These are phyloP conservation scores for Pelvicachromis taeniatus DNA, from an alignment of 2,113 vertebrate genomes.

Conservation along the genomic window DNA sequence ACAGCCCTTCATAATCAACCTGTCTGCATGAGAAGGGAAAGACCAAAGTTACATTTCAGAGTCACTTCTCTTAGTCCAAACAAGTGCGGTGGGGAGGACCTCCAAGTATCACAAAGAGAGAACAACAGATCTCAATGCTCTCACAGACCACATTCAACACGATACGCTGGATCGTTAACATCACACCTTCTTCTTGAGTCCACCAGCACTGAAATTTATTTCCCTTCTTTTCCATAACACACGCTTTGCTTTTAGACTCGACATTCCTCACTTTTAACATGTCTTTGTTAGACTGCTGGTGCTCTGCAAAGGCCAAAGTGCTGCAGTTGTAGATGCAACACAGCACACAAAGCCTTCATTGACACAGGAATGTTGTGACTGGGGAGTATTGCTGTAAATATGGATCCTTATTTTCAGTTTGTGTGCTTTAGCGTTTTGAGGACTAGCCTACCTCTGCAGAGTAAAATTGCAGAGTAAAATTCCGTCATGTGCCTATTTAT, in stretches of 20 bases:
- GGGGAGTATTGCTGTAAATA: constrained; percentile 61
- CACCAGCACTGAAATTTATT: constrained; percentile 24
- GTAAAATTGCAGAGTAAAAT: background rate
- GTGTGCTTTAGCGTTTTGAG: constrained; percentile 54
- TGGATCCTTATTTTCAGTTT: background rate
- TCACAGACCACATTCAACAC: constrained; percentile 17
- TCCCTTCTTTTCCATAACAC: background rate
- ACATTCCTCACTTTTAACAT: constrained; percentile 28
- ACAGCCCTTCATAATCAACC: constrained; percentile 14
- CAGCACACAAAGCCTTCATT: background rate
- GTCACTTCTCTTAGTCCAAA: background rate
- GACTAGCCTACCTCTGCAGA: constrained; percentile 50
- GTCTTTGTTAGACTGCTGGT: background rate
- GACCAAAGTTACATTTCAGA: constrained; percentile 5
- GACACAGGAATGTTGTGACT: constrained; percentile 38
- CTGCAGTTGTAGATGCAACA: background rate
- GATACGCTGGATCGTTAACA: constrained; percentile 20
- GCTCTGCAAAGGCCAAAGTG: background rate
- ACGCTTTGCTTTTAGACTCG: background rate
- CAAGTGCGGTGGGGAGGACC: background rate
- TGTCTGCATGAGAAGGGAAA: background rate
- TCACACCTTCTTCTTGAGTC: constrained; percentile 1
- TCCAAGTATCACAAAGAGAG: background rate
- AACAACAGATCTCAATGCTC: background rate
- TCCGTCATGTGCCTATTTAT: constrained; percentile 39